Base-by-base conservation (phyloP, 2,113 vertebrate species). In the Corythornis vintsioides region DNA sequence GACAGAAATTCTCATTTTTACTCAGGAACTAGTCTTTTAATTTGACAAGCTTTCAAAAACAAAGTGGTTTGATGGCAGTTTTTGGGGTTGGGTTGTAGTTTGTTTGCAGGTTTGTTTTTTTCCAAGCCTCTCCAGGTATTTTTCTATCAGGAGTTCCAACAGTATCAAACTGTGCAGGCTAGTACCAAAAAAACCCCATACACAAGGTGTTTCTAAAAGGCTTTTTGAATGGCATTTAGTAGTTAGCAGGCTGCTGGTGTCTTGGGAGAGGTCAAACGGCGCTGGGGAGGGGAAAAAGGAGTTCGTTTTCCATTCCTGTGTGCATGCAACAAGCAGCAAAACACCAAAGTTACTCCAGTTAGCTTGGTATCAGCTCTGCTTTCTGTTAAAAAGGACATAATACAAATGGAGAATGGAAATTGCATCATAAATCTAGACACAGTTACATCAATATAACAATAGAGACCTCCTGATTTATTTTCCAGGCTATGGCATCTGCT, bases 291-390 rank as follows among this genome's bases (percentile, higher is more conserved):
- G 98, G 97, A 93, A 97, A 98, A 98, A 97, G 98, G 96, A 98
- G 98, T 93, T 98, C 93, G 97, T 97, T 97, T 98, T 98, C 98
- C 98, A 98, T 98, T 99, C 98, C 98, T 98, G 98, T 98, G 97
- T 97, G 98, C 99, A 99, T 99, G 99, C 99, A 99, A 99, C 98
- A 99, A 99, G 98, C 98, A 98, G 98, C 97, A 98, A 98, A 98
- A 98, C 96, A 98, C 94, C 97, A 98, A 97, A 98, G 98, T 98
- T 98, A 99, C 97, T 98, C 97, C 97, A 97, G 97, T 98, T 98
- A 98, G 97, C 98, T 97, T 97, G 97, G 96, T 97, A 98, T 98
- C 98, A 98, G 97, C 92, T 98, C 97, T 98, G 97, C 96, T 98
- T 97, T 98, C 97, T 98, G 97, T 98, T 97, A 98, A 97, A 97